Conservation (phyloP, 2,888 invertebrate species). For the Drosophila kokeensis region DNA sequence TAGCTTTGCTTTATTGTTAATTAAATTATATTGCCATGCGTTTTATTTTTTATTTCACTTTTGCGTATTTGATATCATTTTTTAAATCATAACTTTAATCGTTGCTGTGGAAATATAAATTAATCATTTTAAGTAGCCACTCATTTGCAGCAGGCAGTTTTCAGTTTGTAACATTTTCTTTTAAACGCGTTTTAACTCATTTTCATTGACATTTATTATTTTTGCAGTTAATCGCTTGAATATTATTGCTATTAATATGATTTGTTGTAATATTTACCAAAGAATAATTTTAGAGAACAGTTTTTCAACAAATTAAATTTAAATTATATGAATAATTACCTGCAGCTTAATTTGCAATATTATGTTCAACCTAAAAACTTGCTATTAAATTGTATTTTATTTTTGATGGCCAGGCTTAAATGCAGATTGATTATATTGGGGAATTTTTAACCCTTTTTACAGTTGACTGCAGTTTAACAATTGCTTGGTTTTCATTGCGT, state of each 20-base stretch:
- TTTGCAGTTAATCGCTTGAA: not conserved
- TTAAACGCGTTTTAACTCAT: not conserved
- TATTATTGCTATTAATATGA: constrained; percentile 8
- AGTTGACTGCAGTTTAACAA: not conserved
- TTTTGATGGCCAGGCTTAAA: too few species aligned
- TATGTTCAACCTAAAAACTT: not conserved
- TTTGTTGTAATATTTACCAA: not conserved
- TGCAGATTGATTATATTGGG: too few species aligned
- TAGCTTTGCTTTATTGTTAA: constrained; percentile 56
- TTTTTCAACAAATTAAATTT: not conserved
- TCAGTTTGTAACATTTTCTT: not conserved
- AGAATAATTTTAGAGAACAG: not conserved
- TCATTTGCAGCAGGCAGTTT: constrained; percentile 13
- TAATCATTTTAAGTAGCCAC: constrained; percentile 46
- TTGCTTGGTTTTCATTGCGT: not conserved
- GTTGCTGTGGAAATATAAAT: constrained; percentile 26
- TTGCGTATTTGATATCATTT: constrained; percentile 27
- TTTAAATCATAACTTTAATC: constrained; percentile 42
- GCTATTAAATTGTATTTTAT: too few species aligned
- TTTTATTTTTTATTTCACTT: constrained; percentile 18
- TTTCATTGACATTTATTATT: not conserved
- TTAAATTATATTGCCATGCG: constrained; percentile 55
- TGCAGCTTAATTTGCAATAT: not conserved
- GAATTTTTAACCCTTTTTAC: too few species aligned
- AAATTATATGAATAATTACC: not conserved